Conservation (phyloP, 2,888 invertebrate species). For the Acrocera orbiculus region DNA sequence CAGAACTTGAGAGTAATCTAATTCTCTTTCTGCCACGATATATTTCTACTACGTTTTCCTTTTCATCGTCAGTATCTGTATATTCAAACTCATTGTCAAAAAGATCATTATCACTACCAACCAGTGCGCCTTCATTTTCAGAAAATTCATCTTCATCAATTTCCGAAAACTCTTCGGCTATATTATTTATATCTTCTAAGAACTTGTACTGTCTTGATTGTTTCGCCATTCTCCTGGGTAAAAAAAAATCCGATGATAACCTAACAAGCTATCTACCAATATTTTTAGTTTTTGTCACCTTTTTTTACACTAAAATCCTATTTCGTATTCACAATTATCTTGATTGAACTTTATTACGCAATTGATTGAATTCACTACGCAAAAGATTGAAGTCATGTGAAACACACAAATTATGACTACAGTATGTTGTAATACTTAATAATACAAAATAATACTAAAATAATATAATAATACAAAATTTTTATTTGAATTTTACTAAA, state of each 20-base stretch:
- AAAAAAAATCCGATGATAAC: conserved; percentile 2
- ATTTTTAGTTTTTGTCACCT: conserved; percentile 4
- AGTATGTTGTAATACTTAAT: too few relatives aligned
- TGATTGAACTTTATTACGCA: too few relatives aligned
- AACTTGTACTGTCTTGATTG: conserved; percentile 10
- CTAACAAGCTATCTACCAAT: conserved; percentile 5
- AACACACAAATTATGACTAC: too few relatives aligned
- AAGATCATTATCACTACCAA: conserved; percentile 8
- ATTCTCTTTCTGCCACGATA: conserved; percentile 10
- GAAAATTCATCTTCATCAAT: conserved; percentile 10
- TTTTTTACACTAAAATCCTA: conserved; percentile 2
- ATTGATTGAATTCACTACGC: too few relatives aligned
- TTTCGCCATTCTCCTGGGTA: conserved; percentile 11
- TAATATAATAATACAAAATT: too few relatives aligned
- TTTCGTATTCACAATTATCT: too few relatives aligned
- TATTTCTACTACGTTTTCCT: conserved; percentile 10
- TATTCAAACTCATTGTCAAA: conserved; percentile 8
- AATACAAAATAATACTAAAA: too few relatives aligned
- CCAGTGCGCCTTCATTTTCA: conserved; percentile 10
- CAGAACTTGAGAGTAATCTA: conserved; percentile 9
- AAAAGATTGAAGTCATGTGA: too few relatives aligned
- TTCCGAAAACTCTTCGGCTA: conserved; percentile 10
- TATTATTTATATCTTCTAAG: conserved; percentile 10
- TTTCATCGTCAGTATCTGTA: conserved; percentile 8
- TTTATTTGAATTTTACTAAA: too few relatives aligned